A percentile compares a stretch with the other conserved stretches of the same genome.
phyloP scores from a whole-genome alignment of 2,113 vertebrate genomes.

The Anolis sagrei region DNA sequence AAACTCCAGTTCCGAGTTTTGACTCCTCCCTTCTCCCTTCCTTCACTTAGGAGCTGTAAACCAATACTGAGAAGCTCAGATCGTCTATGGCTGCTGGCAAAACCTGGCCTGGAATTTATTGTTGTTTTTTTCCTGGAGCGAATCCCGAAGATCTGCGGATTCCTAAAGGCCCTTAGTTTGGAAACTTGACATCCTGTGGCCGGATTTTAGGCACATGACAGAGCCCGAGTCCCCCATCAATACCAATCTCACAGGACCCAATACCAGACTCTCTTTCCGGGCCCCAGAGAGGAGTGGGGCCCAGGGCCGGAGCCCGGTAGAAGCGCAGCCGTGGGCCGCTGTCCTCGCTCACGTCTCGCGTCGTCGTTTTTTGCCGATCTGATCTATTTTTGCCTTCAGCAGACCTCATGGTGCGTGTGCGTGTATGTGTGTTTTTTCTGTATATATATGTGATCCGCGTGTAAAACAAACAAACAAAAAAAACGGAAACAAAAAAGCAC shows the following conservation, averaged over 20 bases:
- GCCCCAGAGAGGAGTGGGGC: constrained; percentile 37
- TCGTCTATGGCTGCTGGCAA: constrained; percentile 18
- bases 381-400: constrained; percentile 75
- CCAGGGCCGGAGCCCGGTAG: not conserved
- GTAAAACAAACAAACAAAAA: constrained; percentile 5
- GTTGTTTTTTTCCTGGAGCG: constrained; percentile 6
- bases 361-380: constrained; percentile 72
- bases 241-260: not conserved
- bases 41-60: constrained; percentile 26
- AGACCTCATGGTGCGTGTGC: constrained; percentile 69
- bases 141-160: not conserved
- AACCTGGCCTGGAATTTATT: constrained; percentile 13
- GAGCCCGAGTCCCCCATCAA: not conserved
- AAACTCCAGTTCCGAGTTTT: constrained; percentile 42
- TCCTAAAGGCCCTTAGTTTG: not conserved
- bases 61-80: constrained; percentile 28
- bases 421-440: constrained; percentile 59
- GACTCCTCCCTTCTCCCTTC: not conserved
- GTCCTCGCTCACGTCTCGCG: constrained; percentile 45
- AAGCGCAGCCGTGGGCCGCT: not conserved
- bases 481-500: constrained; percentile 19
- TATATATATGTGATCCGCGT: constrained; percentile 19
- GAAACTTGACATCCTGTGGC: not conserved
- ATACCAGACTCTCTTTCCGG: constrained; percentile 14
- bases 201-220: not conserved